These are phyloP conservation scores for Malurus alboscapulatus DNA, from an alignment of 2,113 vertebrate genomes.

Conservation along the genomic window DNA sequence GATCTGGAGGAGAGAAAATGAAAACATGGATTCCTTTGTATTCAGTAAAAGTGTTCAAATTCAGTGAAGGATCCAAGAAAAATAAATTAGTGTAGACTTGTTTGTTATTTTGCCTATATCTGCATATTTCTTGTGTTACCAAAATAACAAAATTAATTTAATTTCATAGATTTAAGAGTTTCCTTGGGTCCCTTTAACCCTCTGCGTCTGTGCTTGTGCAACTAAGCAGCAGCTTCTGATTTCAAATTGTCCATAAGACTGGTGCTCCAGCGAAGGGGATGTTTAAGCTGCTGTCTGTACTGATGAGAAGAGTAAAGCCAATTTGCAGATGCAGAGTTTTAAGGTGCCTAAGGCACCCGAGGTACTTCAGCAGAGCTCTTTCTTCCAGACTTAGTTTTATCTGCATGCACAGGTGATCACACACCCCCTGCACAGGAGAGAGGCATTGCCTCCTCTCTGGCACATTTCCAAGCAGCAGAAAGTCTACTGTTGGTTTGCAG, in stretches of 20 bases:
- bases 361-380: background rate
- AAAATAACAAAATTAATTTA: background rate
- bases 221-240: background rate
- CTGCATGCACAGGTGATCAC: background rate
- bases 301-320: background rate
- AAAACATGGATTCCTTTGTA: background rate
- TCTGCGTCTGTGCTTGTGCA: background rate
- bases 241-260: background rate
- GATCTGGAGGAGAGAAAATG: background rate
- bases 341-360: no score
- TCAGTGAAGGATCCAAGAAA: background rate
- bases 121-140: background rate
- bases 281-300: background rate
- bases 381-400: background rate
- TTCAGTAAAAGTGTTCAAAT: background rate
- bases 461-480: background rate
- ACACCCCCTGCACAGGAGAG: background rate
- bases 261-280: background rate
- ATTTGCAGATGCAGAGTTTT: background rate
- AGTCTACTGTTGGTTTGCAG: background rate
- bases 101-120: background rate
- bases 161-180: background rate
- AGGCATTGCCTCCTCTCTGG: background rate
- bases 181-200: background rate
- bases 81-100: background rate